These are phyloP conservation scores for Datnioides undecimradiatus DNA, from an alignment of 2,113 vertebrate genomes.

Conservation along the genomic window DNA sequence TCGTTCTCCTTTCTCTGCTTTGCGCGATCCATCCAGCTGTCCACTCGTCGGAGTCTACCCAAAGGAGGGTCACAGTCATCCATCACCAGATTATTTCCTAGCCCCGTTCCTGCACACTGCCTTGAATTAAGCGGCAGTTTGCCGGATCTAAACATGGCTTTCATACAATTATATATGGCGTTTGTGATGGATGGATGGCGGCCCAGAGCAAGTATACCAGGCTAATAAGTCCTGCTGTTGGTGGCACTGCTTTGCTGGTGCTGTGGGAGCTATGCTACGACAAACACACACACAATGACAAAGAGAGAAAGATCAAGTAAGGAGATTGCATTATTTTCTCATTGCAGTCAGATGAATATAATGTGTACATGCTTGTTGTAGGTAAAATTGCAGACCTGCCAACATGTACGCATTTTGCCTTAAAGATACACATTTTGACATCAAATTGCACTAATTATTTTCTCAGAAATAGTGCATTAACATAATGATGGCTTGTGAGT, in stretches of 20 bases:
- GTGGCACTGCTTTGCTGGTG: constrained; percentile 62
- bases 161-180: constrained; percentile 85
- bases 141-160: constrained; percentile 86
- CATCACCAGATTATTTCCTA: constrained; percentile 85
- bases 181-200: constrained; percentile 88
- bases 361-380: neutral
- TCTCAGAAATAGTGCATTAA: too few species aligned
- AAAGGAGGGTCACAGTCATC: constrained; percentile 89
- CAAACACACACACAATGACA: neutral
- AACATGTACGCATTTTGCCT: too few species aligned
- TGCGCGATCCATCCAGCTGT: constrained; percentile 72
- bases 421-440: too few species aligned
- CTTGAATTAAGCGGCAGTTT: constrained; percentile 87
- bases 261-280: constrained; percentile 11
- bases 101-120: constrained; percentile 82
- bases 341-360: neutral
- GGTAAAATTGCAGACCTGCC: neutral
- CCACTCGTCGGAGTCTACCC: constrained; percentile 74
- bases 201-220: constrained; percentile 29
- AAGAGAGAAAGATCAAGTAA: neutral
- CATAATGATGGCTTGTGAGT: too few species aligned
- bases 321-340: neutral
- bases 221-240: constrained; percentile 67
- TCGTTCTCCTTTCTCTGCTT: constrained; percentile 42
- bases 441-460: too few species aligned